Evolutionary conservation across 2,888 invertebrate genomes (phyloP).

Genomic region (Elegia similella): DNA sequence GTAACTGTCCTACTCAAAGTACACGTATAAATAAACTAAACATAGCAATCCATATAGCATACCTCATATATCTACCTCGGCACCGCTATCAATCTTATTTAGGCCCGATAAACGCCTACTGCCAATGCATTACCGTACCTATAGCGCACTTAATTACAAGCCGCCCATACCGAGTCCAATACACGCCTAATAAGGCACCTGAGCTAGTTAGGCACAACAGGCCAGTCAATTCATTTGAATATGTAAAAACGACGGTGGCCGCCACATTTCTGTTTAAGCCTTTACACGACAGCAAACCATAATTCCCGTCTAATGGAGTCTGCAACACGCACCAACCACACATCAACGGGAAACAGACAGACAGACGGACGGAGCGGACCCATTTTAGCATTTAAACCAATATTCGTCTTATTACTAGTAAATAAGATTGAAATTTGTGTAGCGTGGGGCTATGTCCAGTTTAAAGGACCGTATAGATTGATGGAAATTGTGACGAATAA

Average conservation of each 20-base stretch:
- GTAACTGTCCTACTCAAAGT: no score
- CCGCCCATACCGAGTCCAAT: conserved; percentile 9
- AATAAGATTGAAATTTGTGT: conserved; percentile 27
- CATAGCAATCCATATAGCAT: neutral
- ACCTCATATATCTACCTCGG: neutral
- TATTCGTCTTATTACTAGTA: conserved; percentile 37
- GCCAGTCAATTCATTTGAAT: conserved; percentile 29
- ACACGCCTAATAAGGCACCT: conserved; percentile 21
- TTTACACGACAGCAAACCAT: conserved; percentile 59
- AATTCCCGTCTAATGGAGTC: conserved; percentile 71
- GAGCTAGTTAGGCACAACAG: conserved; percentile 29
- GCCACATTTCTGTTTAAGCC: conserved; percentile 47
- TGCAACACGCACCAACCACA: conserved; percentile 67
- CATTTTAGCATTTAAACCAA: conserved; percentile 30
- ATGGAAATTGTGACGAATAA: conserved; percentile 7
- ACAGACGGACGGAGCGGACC: conserved; percentile 40
- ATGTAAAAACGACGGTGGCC: conserved; percentile 59
- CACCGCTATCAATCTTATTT: conserved; percentile 5
- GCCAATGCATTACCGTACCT: neutral
- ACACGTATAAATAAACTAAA: neutral
- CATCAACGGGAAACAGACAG: conserved; percentile 61
- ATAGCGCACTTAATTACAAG: conserved; percentile 2
- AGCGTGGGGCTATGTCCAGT: conserved; percentile 23
- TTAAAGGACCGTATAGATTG: conserved; percentile 36
- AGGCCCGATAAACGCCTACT: conserved; percentile 9